These are phyloP conservation scores for Pachydiplax longipennis DNA, from an alignment of 2,888 invertebrate species.

Conservation along the genomic window DNA sequence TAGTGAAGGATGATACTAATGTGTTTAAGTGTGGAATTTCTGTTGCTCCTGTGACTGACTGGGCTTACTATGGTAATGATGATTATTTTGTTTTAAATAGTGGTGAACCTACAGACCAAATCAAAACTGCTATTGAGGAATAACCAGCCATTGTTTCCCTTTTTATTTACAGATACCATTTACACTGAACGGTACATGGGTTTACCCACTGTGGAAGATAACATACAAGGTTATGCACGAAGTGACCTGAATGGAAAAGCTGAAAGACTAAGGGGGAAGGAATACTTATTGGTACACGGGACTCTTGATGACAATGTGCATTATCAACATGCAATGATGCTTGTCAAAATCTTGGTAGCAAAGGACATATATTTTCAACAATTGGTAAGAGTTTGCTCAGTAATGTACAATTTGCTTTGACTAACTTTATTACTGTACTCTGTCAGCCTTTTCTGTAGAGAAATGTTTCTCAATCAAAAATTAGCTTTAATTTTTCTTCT, in stretches of 20 bases:
- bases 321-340: conserved; percentile 94
- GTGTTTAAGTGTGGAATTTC: conserved; percentile 93
- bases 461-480: too few relatives aligned
- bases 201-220: conserved; percentile 73
- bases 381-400: conserved; percentile 71
- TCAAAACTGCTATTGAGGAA: background rate
- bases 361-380: conserved; percentile 89
- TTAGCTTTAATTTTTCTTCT: background rate
- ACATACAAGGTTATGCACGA: conserved; percentile 74
- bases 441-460: background rate
- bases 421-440: conserved; percentile 35
- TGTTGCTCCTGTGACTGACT: conserved; percentile 96
- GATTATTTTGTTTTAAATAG: background rate
- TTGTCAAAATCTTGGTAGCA: conserved; percentile 84
- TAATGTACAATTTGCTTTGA: background rate
- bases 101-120: background rate
- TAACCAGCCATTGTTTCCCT: background rate
- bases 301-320: conserved; percentile 96
- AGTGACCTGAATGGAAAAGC: conserved; percentile 79
- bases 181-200: conserved; percentile 98
- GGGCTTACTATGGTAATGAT: conserved; percentile 88
- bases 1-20: conserved; percentile 76
- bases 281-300: conserved; percentile 90
- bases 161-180: conserved; percentile 78
- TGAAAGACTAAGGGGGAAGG: conserved; percentile 67